Base-by-base conservation (phyloP, 2,113 vertebrate genomes). In the Chlamydotis undulata region DNA sequence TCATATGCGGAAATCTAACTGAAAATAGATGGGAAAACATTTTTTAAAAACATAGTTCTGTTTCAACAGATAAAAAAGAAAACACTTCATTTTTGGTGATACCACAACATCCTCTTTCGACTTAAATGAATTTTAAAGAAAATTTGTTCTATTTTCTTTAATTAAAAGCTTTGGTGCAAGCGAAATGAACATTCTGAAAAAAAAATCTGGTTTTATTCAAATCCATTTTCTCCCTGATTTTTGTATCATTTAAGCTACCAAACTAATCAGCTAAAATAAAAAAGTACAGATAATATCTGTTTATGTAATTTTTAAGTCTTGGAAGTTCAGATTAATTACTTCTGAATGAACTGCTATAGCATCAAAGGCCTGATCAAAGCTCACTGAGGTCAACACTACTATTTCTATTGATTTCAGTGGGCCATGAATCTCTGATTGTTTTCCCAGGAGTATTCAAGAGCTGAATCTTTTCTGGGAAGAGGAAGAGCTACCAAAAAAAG, bases 341-440 rank as follows among this genome's bases (percentile, higher is more conserved):
- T 95, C 67, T 87, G 74, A 33, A 92, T 89, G n/a, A 94, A 57
- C 11, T 83, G 81, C 83, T 95, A 76, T 93, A 97, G 92, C 92
- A 96, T 95, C 87, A 94, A 79, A 94, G 94, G 92, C 95, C 93
- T 97, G 95, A 95, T 89, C 90, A 93, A 94, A 96, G 86, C 94
- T 77, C 90, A 92, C 83, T 94, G 92, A 96, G 92, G 74, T 92
- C 83, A 94, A 92, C 35, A 50, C 19, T 37, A 37, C 49, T 28
- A 5, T 39, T 89, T 78, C 81, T 61, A 96, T 94, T 87, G 93
- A 97, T 94, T 95, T 96, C 96, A 96, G 92, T 87, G 83, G 86
- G 92, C 91, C 71, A 39, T 69, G 77, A 53, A 57, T 76, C n/a
- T 63, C 47, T 87, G 43, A 31, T 2, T 24, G 29, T 84, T 75